A percentile compares a stretch with the other conserved stretches of the same genome.
phyloP scores from a whole-genome alignment of 2,888 invertebrate species.

The Gryllus longicercus region DNA sequence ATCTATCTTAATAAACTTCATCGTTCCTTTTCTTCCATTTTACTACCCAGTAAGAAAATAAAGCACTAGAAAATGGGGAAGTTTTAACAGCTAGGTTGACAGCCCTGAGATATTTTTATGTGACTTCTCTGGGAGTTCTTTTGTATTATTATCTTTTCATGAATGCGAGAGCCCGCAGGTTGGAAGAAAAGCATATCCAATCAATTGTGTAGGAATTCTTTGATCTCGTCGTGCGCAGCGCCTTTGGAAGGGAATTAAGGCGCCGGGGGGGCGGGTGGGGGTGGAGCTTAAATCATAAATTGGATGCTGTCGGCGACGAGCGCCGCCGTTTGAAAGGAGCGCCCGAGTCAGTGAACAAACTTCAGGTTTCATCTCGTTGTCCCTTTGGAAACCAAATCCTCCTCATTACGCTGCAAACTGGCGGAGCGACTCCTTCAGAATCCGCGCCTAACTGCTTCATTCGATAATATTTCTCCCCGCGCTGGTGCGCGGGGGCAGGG shows the following conservation, averaged over 20 bases:
- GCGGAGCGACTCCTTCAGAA: too few species aligned
- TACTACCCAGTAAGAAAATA: not conserved
- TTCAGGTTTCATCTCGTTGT: too few species aligned
- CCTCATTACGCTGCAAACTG: too few species aligned
- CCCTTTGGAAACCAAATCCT: too few species aligned
- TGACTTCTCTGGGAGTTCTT: not conserved
- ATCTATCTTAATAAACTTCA: not conserved
- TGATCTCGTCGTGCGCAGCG: too few species aligned
- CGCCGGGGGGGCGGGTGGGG: not conserved
- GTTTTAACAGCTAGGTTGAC: not conserved
- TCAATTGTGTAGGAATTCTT: constrained; percentile 3
- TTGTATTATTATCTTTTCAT: not conserved
- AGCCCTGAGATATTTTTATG: not conserved
- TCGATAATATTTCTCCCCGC: too few species aligned
- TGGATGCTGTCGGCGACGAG: not conserved
- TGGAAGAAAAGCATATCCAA: constrained; percentile 9
- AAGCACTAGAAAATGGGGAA: not conserved
- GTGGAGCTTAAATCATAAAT: not conserved
- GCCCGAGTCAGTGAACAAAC: too few species aligned
- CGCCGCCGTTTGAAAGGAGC: too few species aligned
- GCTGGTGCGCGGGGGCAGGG: too few species aligned
- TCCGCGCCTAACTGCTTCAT: too few species aligned
- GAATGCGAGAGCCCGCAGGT: not conserved
- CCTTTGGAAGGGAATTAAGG: not conserved
- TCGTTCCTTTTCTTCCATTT: not conserved